Evolutionary conservation across 2,113 vertebrate species (phyloP), one percentile per base, ranked within the genome.

Genomic region (Ceyx cyanopectus): DNA sequence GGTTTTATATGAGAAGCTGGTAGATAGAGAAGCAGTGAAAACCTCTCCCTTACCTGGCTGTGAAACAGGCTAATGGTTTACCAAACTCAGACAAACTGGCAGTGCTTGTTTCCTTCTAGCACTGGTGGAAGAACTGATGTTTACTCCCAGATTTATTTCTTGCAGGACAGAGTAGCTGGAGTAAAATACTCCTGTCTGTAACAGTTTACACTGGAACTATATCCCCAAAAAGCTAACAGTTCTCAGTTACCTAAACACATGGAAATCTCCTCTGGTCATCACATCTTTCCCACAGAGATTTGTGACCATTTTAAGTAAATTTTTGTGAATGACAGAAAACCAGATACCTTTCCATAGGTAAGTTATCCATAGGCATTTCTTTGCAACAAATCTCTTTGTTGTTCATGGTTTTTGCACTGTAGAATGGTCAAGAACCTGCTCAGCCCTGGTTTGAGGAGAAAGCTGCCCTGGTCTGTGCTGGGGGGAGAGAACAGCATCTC

Each of bases 241-340:
- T 87, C 0, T 0, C 26, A 48, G 17, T 75, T 48, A 30, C 20
- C 5, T 53, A 61, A 72, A 26, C 34, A 61, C 3, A 1, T 7
- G 17, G 9, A 70, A 92, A 90, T 34, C 8, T 13, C 9, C 21
- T 73, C n/a, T 57, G 40, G 17, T 50, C 15, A 7, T 65, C 27
- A 12, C 27, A 17, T 60, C 51, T 78, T 81, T 51, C 18, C 24
- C 5, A 10, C 5, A 34, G 60, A 57, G 4, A 48, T 61, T 14
- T 53, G 34, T 53, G 34, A 20, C 27, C 8, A 7, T 87, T 85
- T 87, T 30, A 27, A 56, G 21, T 46, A 15, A 29, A 29, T 76
- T 60, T 62, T 76, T 51, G 30, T 29, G 7, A 86, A 66, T 10
- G 2, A n/a, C 4, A 70, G 11, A 88, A 66, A 69, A 65, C 7